Conservation (phyloP, 2,797 vertebrate genomes). For the Gephyroberyx darwinii region DNA sequence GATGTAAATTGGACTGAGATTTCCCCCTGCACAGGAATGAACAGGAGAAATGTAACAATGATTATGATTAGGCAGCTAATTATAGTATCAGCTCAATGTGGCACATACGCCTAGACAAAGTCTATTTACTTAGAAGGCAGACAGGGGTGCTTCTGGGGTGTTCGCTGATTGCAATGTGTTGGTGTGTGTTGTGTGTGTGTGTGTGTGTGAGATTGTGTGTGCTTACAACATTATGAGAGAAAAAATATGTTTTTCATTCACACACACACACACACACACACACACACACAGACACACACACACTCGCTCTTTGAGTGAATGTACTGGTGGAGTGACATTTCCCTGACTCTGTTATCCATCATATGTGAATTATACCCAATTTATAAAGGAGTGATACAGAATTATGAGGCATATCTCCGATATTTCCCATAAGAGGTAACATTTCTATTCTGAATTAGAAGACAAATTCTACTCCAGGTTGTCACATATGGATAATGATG, state of each 20-base stretch:
- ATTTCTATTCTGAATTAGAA: neutral
- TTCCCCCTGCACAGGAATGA: constrained; percentile 78
- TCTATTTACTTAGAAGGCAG: constrained; percentile 65
- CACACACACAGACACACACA: neutral
- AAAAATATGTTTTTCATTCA: too few relatives aligned
- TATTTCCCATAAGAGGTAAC: neutral
- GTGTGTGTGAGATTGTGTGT: neutral
- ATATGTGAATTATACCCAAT: constrained; percentile 19
- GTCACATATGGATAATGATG: constrained; percentile 2
- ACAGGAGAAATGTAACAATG: constrained; percentile 78
- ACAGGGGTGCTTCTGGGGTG: constrained; percentile 55
- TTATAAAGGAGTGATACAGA: constrained; percentile 13
- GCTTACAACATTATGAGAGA: too few relatives aligned
- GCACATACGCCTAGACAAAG: constrained; percentile 67
- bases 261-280: neutral
- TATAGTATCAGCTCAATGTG: constrained; percentile 77
- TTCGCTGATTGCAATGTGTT: constrained; percentile 59
- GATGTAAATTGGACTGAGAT: constrained; percentile 77
- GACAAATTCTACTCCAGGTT: constrained; percentile 6
- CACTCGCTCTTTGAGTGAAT: constrained; percentile 32
- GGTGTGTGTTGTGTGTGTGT: neutral
- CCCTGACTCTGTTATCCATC: constrained; percentile 5
- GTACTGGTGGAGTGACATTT: constrained; percentile 33
- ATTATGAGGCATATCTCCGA: neutral
- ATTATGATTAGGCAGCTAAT: constrained; percentile 84